Base-by-base conservation (phyloP, 2,113 vertebrate species). In the Melozone crissalis region DNA sequence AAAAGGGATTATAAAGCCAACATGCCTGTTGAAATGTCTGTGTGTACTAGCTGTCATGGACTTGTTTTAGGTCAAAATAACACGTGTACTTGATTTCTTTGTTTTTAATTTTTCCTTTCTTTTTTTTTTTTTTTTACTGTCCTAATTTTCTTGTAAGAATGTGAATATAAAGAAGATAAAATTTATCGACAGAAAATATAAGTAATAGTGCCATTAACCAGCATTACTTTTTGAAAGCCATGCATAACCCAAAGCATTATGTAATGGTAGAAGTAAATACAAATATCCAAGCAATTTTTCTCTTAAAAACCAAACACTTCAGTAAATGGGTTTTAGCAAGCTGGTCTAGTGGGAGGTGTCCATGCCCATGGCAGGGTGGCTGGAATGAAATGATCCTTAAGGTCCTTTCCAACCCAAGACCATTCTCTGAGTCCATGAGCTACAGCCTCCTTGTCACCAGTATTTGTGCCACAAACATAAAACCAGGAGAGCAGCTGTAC, bases 1-100 rank as follows among this genome's bases (percentile, higher is more conserved):
- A 87, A 89, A 73, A 43, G 31, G 72, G 59, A 93, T 95, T 94
- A 80, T 62, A 91, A 95, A 96, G 89, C 89, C 90, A 96, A 90
- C 72, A 83, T 83, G 95, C 90, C 94, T 95, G 94, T 95, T 95
- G 93, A 97, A 96, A 94, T 90, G 68, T 95, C 95, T 95, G 72
- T 95, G 94, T 95, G 76, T 94, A 90, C n/a, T 95, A 80, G 94
- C 95, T 95, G 91, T 95, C 93, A 93, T 37, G 90, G 91, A 59
- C 63, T 95, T 96, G 71, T 93, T 96, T 93, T 20, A 82, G 94
- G 92, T 96, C 90, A 93, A 87, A 93, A 87, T 85, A 93, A 83
- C 84, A 89, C 0, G 30, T 77, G 81, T 73, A 91, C 81, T 95
- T 23, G 5, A 49, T 90, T 89, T 97, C 72, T 93, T 93, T 94